These are phyloP conservation scores for Periophthalmus modestus DNA, from an alignment of 2,113 vertebrate species.

Conservation along the genomic window DNA sequence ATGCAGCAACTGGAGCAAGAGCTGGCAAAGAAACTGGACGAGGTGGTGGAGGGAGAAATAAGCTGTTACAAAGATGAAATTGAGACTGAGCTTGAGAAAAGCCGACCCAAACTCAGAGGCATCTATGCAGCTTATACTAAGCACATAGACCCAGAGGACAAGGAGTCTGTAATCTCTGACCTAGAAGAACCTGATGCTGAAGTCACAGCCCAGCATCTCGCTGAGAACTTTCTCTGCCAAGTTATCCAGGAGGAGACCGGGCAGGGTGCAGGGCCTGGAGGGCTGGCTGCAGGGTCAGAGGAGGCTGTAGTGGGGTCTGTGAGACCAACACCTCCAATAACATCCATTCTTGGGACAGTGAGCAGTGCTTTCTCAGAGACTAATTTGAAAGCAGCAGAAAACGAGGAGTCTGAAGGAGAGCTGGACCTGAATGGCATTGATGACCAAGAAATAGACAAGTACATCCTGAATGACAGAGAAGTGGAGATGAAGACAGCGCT, in stretches of 20 bases:
- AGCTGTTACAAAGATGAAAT: constrained; percentile 92
- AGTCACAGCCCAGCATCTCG: constrained; percentile 86
- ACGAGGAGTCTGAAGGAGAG: constrained; percentile 81
- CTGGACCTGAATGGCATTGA: constrained; percentile 94
- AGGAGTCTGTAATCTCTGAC: constrained; percentile 76
- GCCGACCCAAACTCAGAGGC: constrained; percentile 88
- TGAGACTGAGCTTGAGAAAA: constrained; percentile 91
- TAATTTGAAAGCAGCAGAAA: constrained; percentile 72
- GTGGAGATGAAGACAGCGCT: constrained; percentile 91
- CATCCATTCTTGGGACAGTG: constrained; percentile 84
- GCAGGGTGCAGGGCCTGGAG: not conserved
- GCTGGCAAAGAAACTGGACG: constrained; percentile 88
- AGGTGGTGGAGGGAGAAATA: constrained; percentile 96
- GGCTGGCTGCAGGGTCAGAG: not conserved
- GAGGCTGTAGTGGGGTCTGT: not conserved
- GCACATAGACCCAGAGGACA: constrained; percentile 70
- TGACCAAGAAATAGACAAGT: constrained; percentile 95
- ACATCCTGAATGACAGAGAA: constrained; percentile 91
- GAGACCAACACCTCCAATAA: constrained; percentile 68
- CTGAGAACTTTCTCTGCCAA: constrained; percentile 87
- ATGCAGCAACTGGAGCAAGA: constrained; percentile 94
- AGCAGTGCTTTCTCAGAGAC: constrained; percentile 82
- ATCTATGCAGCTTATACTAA: constrained; percentile 84
- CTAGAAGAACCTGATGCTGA: constrained; percentile 82
- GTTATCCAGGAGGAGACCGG: constrained; percentile 73